Base-by-base conservation (phyloP, 2,113 vertebrate species). In the Pyrgilauda ruficollis region DNA sequence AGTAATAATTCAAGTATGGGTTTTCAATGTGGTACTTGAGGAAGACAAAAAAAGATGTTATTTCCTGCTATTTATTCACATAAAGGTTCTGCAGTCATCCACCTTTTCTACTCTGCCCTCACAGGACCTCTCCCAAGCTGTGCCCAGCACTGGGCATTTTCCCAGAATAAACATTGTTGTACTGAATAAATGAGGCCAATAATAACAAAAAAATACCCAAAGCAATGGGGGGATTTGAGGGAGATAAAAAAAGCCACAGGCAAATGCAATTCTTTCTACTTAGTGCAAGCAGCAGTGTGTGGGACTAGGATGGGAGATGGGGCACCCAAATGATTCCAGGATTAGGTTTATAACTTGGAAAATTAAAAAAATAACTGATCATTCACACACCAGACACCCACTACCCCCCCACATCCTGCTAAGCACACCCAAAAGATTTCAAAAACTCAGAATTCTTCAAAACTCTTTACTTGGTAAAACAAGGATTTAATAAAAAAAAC, bases 371-470 rank as follows among this genome's bases (percentile, higher is more conserved):
- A 26, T 33, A 56, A 61, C 7, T 24, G 14, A 26, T 47, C 28
- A 35, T 15, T 30, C 27, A n/a, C 35, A n/a, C 13, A 50, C 3
- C 1, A 8, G 30, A 24, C n/a, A 69, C 14, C 7, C 52, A 19
- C 6, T 12, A 7, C 12, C 7, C 17, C 7, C 7, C 0, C 6
- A 1, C 31, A 4, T 27, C 22, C 17, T 3, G 1, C 43, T 28
- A 53, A 44, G n/a, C 0, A 1, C 17, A 47, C 6, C 27, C 20
- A 26, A 17, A 35, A 47, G 31, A 28, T 19, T 59, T 39, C 50
- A 33, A 56, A 31, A 37, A 13, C 27, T 59, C 35, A 1, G 24
- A 50, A 28, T 12, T 20, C 9, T 41, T 88, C 31, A 15, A 55
- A 82, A 43, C 13, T 68, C 27, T 37, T 43, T 7, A 27, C 55